Evolutionary conservation across 1,140 invertebrate genomes (phyloP).

Genomic region (Drosophila trapezifrons): DNA sequence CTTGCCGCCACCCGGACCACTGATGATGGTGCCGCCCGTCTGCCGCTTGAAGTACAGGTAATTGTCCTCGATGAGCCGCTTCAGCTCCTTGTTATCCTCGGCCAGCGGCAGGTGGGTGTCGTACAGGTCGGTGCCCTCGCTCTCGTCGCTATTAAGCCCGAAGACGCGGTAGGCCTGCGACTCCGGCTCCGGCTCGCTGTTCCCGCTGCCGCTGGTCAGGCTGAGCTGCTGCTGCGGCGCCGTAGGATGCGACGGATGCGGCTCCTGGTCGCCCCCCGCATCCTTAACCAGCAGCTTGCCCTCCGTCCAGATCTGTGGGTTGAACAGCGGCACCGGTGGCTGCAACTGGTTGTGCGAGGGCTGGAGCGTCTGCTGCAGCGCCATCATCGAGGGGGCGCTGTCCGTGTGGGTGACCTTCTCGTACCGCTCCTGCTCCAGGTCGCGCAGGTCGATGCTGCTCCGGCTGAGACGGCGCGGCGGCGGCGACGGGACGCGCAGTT

Average conservation of each 20-base stretch:
- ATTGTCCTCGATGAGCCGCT: constrained; percentile 83
- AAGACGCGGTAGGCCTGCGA: constrained; percentile 70
- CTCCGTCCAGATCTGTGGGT: constrained; percentile 71
- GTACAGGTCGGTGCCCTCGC: constrained; percentile 76
- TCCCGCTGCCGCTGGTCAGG: constrained; percentile 69
- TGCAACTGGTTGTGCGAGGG: constrained; percentile 56
- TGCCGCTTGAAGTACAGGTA: constrained; percentile 82
- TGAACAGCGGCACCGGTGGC: constrained; percentile 63
- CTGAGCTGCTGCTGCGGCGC: constrained; percentile 58
- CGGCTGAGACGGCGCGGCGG: constrained; percentile 81
- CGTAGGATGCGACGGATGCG: not conserved
- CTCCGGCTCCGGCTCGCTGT: constrained; percentile 64
- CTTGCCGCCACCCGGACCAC: constrained; percentile 32
- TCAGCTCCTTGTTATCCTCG: constrained; percentile 83
- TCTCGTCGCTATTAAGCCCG: constrained; percentile 76
- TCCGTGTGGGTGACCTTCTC: constrained; percentile 83
- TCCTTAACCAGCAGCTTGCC: constrained; percentile 17
- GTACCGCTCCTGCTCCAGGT: constrained; percentile 83
- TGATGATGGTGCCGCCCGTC: constrained; percentile 43
- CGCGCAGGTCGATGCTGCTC: constrained; percentile 83
- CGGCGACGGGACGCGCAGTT: constrained; percentile 81
- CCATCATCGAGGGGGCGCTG: constrained; percentile 84
- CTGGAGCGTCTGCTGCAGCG: constrained; percentile 61
- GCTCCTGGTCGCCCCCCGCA: not conserved
- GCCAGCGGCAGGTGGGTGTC: constrained; percentile 76